These are phyloP conservation scores for Dorcus parallelipipedus DNA, from an alignment of 2,888 invertebrate species.

Conservation along the genomic window DNA sequence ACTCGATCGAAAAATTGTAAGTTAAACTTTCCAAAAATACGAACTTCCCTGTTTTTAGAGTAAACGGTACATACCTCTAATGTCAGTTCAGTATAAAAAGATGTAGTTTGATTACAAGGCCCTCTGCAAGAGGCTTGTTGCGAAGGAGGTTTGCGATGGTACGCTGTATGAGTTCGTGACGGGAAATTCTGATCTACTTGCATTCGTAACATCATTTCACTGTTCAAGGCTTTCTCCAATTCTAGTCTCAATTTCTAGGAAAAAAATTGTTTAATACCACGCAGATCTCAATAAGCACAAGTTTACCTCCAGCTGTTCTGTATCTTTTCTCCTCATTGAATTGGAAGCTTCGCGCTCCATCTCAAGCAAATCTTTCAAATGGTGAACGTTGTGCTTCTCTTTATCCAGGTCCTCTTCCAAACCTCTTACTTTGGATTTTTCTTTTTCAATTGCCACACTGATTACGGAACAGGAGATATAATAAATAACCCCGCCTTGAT, in stretches of 20 bases:
- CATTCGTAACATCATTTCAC: slow-evolving; percentile 22
- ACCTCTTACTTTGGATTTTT: slow-evolving; percentile 22
- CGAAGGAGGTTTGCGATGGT: not conserved
- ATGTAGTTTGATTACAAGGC: slow-evolving; percentile 5
- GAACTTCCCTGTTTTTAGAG: not conserved
- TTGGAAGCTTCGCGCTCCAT: slow-evolving; percentile 11
- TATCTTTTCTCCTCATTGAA: slow-evolving; percentile 17
- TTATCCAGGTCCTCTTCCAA: slow-evolving; percentile 30
- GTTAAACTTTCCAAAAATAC: no score
- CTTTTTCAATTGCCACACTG: slow-evolving; percentile 27
- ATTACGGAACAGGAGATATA: slow-evolving; percentile 4
- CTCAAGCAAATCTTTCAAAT: slow-evolving; percentile 25
- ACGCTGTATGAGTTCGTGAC: not conserved
- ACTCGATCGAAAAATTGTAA: no score
- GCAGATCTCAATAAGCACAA: not conserved
- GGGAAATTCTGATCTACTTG: slow-evolving; percentile 17
- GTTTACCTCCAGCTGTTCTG: slow-evolving; percentile 22
- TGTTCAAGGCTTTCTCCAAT: slow-evolving; percentile 22
- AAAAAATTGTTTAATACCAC: not conserved
- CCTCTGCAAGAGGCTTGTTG: not conserved
- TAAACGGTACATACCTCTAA: slow-evolving; percentile 1
- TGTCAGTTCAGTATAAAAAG: slow-evolving; percentile 24
- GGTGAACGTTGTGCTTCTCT: slow-evolving; percentile 21
- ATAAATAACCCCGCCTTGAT: not conserved
- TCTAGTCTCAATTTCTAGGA: slow-evolving; percentile 19